Base-by-base conservation (phyloP, 37 sponge, comb jelly and placozoan species). In the Beroe ovata region DNA sequence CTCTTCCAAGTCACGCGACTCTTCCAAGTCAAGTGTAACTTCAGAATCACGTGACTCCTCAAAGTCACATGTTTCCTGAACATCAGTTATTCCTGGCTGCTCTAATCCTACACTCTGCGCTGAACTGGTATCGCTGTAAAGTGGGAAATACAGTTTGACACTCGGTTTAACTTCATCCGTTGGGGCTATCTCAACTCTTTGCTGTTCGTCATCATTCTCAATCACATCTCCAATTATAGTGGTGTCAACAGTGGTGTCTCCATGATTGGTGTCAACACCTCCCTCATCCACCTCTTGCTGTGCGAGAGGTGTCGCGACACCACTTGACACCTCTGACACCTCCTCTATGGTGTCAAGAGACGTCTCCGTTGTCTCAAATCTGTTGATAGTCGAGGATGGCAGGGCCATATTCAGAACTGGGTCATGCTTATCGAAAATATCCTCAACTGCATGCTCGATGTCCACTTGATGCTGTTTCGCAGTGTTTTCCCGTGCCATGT, bases 391-490 rank as follows among this genome's bases (percentile, higher is more conserved):
- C n/a, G 54, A 42, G 4, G 38, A 21, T 3, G 84, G 84, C 2
- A 77, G 38, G 14, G 41, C 84, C 84, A 77, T 77, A 8, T 77
- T 54, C 11, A 39, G 22, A 0, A 40, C 84, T 3, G 19, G 2
- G 21, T 11, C 38, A n/a, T 42, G 54, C 84, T 35, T 77, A 4
- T 77, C 84, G 28, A 77, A 77, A 0, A 77, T 42, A 36, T 77
- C 84, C 84, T 77, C 84, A 42, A 77, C 84, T 23, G 84, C 84
- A 77, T 77, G 84, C 47, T 77, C 84, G 23, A 77, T 28, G 25
- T 77, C 84, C 1, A 77, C 33, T 40, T 77, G 84, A 26, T 77
- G 47, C 47, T 77, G 84, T 77, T 77, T 4, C 11, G 11, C 54
- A 11, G 11, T 47, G 54, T 47, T 47, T 11, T 47, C 54, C 54